Evolutionary conservation across 2,888 invertebrate species (phyloP), one percentile per base, ranked within the genome.

Genomic region (Rapana venosa): DNA sequence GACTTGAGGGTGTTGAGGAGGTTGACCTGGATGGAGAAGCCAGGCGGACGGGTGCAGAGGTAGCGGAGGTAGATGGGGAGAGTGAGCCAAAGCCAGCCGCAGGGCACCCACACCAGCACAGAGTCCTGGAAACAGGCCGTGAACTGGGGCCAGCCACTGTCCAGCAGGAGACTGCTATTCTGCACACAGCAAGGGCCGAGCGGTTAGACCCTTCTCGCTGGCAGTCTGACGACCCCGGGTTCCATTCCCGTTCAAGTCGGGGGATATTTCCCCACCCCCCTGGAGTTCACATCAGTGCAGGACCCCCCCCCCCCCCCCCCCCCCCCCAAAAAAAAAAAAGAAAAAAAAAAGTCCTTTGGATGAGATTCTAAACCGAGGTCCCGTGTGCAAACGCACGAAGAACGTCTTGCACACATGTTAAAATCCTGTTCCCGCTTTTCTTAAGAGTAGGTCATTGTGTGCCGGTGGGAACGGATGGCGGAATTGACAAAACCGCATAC

Each of bases 61-160:
- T 92, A 93, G 70, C 90, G 87, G 15, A 94, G 87, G 91, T 96
- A 96, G 90, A 98, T 96, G 61, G 97, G 96, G 11, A 98, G 97
- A 93, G 98, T 97, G 0, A 97, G 93, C 98, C 98, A 98, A 30
- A 98, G 96, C 96, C 98, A 98, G 88, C 97, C 97, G 96, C 98
- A 98, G 0, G 99, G 99, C 74, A 97, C 96, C 99, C 99, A 99
- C 88, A 98, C 97, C 56, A 99, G 96, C 0, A 98, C 97, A 0
- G 99, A 98, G 96, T 98, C 98, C 96, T 99, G 98, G 96, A 99
- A 99, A 96, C 99, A 99, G 95, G 97, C 97, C 92, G 99, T 98
- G 93, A 99, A 97, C 95, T 98, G 98, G 74, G 98, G 95, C 92
- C 94, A 95, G 17, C 91, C 90, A 90, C 91, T 93, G 91, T 94